Base-by-base conservation (phyloP, 2,113 vertebrate genomes). In the Chaetodon auriga region DNA sequence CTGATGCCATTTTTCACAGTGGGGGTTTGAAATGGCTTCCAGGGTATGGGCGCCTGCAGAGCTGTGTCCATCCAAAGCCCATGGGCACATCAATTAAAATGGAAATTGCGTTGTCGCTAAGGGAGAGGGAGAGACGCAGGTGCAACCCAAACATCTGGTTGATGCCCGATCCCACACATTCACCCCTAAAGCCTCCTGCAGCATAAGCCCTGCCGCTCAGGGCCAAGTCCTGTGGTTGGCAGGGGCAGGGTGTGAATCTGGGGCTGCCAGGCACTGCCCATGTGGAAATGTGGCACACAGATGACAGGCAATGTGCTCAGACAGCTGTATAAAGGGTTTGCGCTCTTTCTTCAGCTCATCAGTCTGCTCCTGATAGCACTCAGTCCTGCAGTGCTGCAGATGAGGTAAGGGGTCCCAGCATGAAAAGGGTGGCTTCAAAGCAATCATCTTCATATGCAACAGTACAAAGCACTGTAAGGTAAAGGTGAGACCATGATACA, bases 121-220 rank as follows among this genome's bases (percentile, higher is more conserved):
- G 79, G 68, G 75, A 69, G 55, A 49, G 41, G 60, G 77, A 73
- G 63, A 81, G 73, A 85, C 62, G 61, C 87, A 92, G 88, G 87
- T 94, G 86, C 77, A 89, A 88, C 79, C 68, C 78, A 82, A 92
- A 94, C 92, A 94, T 92, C 92, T 94, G 92, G 80, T 92, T 74
- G 81, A 91, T 87, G 89, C 83, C 86, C 51, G n/a, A 79, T 83
- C 78, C 82, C 86, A 81, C 90, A 88, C 72, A 79, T 86, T 83
- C 77, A 87, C 81, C 65, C 49, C 78, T 63, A 78, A 89, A 89
- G 84, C 82, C 83, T 89, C 80, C 78, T 35, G n/a, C 64, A 78
- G 77, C 83, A 75, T 75, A 90, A 87, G 80, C 82, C 83, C 85
- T 61, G 55, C 84, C 19, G 79, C 82, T 75, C 74, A 81, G 87